phyloP scores from a whole-genome alignment of 1,140 invertebrate genomes.

The Danaus plexippus region DNA sequence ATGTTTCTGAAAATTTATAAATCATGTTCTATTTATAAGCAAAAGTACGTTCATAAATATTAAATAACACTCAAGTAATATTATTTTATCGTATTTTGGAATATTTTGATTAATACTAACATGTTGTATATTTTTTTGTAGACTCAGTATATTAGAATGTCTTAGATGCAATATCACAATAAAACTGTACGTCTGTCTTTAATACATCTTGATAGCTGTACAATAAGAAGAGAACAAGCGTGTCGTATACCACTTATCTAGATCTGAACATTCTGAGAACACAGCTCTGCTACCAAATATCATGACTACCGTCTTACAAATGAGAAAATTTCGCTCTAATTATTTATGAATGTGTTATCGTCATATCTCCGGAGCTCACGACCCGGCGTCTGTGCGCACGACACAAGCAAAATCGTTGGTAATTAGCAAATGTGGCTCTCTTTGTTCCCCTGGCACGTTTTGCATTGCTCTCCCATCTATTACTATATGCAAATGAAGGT shows the following conservation, averaged over 20 bases:
- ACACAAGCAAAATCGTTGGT: constrained; percentile 66
- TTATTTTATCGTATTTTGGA: no score
- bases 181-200: constrained; percentile 17
- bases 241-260: constrained; percentile 63
- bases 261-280: constrained; percentile 63
- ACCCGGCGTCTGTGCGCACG: constrained; percentile 64
- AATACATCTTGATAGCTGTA: constrained; percentile 43
- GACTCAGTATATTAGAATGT: no score
- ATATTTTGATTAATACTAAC: no score
- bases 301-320: constrained; percentile 70
- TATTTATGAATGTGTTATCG: constrained; percentile 72
- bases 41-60: no score
- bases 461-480: constrained; percentile 56
- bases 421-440: constrained; percentile 71
- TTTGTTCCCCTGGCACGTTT: constrained; percentile 69
- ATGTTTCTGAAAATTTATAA: no score
- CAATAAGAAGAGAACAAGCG: constrained; percentile 57
- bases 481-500: constrained; percentile 44
- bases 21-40: no score
- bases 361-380: constrained; percentile 69
- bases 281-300: constrained; percentile 66
- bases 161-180: neutral
- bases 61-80: no score
- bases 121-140: no score
- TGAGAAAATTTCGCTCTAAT: constrained; percentile 72